Percentiles rank a stretch among this genome's conserved stretches.
phyloP scores from a whole-genome alignment of 2,113 vertebrate species.

The Hemiprocne comata region DNA sequence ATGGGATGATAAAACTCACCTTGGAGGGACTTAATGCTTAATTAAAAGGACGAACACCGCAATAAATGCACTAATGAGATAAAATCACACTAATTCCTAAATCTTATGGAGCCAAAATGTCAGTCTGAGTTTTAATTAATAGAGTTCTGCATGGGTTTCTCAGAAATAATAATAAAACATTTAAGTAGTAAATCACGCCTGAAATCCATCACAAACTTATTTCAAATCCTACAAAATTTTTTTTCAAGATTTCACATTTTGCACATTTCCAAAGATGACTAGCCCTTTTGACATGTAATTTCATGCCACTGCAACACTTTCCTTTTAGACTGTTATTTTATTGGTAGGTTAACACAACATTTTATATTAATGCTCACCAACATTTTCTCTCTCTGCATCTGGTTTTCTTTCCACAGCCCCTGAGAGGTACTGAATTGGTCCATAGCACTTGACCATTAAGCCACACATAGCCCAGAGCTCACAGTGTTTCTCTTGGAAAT shows the following conservation, averaged over 20 bases:
- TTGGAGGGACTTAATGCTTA: constrained; percentile 56
- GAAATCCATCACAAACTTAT: background rate
- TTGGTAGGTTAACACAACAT: background rate
- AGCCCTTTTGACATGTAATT: background rate
- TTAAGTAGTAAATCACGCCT: constrained; percentile 42
- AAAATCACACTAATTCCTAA: constrained; percentile 67
- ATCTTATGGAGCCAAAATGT: constrained; percentile 46
- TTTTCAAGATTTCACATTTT: background rate
- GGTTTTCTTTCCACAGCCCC: background rate
- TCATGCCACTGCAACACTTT: background rate
- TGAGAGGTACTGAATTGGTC: background rate
- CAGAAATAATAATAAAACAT: constrained; percentile 72
- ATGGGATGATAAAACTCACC: constrained; percentile 62
- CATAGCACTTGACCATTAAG: background rate
- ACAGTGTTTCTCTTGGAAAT: background rate
- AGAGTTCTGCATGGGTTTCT: constrained; percentile 68
- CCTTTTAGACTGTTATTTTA: background rate
- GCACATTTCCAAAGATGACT: background rate
- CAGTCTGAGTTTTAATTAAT: constrained; percentile 74
- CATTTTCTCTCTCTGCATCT: background rate
- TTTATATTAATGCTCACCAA: background rate
- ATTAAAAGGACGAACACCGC: constrained; percentile 47
- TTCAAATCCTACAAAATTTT: background rate
- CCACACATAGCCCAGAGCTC: background rate
- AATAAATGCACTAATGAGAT: constrained; percentile 63